Percentiles rank a stretch among this genome's conserved stretches.
Evolutionary conservation across 2,797 vertebrate species (phyloP).

Genomic region (Scolopax bukidnonensis): DNA sequence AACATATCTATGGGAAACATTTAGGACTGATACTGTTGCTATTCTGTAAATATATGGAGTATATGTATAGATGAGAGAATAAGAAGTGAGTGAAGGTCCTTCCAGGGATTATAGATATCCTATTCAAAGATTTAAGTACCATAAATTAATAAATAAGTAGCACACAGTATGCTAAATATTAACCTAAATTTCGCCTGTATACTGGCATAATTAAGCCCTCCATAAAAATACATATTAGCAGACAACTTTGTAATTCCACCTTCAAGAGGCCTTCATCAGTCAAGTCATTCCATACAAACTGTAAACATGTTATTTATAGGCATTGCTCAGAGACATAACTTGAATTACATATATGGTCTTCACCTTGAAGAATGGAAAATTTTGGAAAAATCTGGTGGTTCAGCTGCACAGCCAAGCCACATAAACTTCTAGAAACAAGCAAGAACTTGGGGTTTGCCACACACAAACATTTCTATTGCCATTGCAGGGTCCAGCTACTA

Average conservation of each 20-base stretch:
- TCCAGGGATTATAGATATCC: not conserved
- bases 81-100: not conserved
- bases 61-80: not conserved
- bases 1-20: not conserved
- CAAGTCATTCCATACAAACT: not conserved
- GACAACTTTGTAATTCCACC: not conserved
- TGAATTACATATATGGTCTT: not conserved
- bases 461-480: not conserved
- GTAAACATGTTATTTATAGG: not conserved
- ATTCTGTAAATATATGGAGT: not conserved
- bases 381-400: not conserved
- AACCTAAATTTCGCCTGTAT: not conserved
- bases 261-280: not conserved
- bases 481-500: not conserved
- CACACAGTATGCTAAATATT: not conserved
- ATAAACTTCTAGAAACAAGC: not conserved
- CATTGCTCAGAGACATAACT: not conserved
- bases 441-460: not conserved
- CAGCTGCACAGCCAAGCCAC: not conserved
- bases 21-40: not conserved
- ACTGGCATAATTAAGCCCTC: not conserved
- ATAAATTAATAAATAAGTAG: not conserved
- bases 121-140: not conserved
- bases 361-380: not conserved
- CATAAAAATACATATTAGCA: not conserved